These are phyloP conservation scores for Callithrix jacchus DNA, from an alignment of 2,113 vertebrate species.

Conservation along the genomic window DNA sequence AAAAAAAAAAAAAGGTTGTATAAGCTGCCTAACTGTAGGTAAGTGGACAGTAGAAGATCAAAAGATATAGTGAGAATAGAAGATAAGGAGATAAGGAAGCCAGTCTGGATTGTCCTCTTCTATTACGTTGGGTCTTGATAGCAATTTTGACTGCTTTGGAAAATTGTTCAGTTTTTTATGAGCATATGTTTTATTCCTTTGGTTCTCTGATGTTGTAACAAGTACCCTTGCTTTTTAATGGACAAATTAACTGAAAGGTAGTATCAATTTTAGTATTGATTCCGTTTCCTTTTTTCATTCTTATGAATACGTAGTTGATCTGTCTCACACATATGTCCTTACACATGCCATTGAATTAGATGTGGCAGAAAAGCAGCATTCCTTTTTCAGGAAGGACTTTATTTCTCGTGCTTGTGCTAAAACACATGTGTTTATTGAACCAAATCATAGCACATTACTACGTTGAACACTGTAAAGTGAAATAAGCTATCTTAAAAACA, in stretches of 20 bases:
- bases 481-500: background rate
- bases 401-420: background rate
- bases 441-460: background rate
- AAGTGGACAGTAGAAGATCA: background rate
- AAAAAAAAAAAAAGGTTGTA: background rate
- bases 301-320: background rate
- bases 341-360: background rate
- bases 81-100: background rate
- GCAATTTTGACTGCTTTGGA: background rate
- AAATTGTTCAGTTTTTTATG: background rate
- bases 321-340: background rate
- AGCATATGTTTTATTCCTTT: background rate
- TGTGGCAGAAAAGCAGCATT: background rate
- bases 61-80: background rate
- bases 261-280: background rate
- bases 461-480: background rate
- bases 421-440: background rate
- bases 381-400: background rate
- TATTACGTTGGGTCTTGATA: background rate
- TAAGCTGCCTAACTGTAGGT: background rate
- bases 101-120: background rate
- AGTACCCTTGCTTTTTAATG: conserved; percentile 32
- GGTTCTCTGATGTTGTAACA: background rate
- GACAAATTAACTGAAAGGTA: background rate
- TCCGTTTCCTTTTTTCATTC: background rate